Evolutionary conservation across 2,113 vertebrate species (phyloP), one percentile per base, ranked within the genome.

Genomic region (Acrocephalus arundinaceus): DNA sequence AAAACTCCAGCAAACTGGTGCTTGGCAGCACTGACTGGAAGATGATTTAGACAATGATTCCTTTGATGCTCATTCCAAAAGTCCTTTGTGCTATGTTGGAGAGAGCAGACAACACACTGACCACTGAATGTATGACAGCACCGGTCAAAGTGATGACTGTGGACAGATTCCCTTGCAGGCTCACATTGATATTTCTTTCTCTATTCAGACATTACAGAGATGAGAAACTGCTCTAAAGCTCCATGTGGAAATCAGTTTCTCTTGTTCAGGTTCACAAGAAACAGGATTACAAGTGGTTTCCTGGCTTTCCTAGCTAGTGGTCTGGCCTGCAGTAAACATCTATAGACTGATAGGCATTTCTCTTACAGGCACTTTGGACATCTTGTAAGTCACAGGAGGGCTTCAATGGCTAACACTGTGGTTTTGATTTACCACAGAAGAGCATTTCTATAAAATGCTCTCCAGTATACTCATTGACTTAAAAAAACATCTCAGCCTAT

Each of bases 261-360:
- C n/a, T 86, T 79, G 7, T 20, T 78, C 25, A n/a, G 18, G 16
- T 70, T 68, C 33, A 71, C 57, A 86, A 55, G 33, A 77, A 81
- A 55, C 0, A 0, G 24, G 10, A 71, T 35, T 74, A 70, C 22
- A 23, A 46, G 25, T 1, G 0, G 27, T 35, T 70, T 89, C n/a
- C 23, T 37, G 27, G 13, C 46, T 71, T 58, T 9, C 22, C 46
- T 24, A 52, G 37, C 43, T 19, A 59, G 28, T 17, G 22, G 9
- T 23, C 31, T 49, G 31, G n/a, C 17, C 25, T 46, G 7, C 28
- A 65, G 23, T 22, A 82, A 85, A 70, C 2, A 21, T n/a, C 37
- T 23, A 14, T 4, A 85, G 35, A 74, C 33, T 27, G 17, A 71
- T 0, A 65, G 12, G 15, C 10, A 76, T 25, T 35, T 71, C 18